Conservation (phyloP, 2,888 invertebrate genomes). For the Cordilura impudica region DNA sequence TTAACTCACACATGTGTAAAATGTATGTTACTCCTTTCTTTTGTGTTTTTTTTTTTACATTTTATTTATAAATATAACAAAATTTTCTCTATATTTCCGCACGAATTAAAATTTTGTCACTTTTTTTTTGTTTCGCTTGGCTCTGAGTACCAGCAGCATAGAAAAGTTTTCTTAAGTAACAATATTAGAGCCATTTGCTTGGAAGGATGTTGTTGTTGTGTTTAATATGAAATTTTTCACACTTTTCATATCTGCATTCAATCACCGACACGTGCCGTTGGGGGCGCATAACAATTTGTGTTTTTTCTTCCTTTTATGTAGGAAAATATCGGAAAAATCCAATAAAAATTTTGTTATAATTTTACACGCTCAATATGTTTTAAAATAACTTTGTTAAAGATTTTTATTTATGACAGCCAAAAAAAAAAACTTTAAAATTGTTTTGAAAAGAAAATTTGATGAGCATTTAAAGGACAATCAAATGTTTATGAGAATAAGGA, state of each 20-base stretch:
- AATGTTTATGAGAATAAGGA: not conserved
- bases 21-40: conserved; percentile 45
- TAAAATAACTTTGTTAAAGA: conserved; percentile 38
- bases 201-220: conserved; percentile 5
- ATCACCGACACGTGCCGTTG: conserved; percentile 64
- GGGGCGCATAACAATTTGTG: conserved; percentile 44
- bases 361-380: conserved; percentile 63
- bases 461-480: not conserved
- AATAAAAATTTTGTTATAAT: conserved; percentile 49
- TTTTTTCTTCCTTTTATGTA: not conserved
- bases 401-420: conserved; percentile 32
- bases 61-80: conserved; percentile 30
- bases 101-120: conserved; percentile 63
- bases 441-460: conserved; percentile 10
- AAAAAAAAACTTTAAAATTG: conserved; percentile 19
- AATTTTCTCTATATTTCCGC: conserved; percentile 58
- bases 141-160: conserved; percentile 33
- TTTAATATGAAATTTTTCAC: conserved; percentile 62
- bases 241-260: conserved; percentile 64
- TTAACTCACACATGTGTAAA: conserved; percentile 34
- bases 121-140: conserved; percentile 15
- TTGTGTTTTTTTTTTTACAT: conserved; percentile 1
- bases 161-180: conserved; percentile 39
- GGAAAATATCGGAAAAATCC: conserved; percentile 16
- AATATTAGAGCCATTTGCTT: conserved; percentile 38